A percentile compares a stretch with the other conserved stretches of the same genome.
Conservation (phyloP, 2,888 invertebrate genomes). For the Amblyteles armatorius region DNA sequence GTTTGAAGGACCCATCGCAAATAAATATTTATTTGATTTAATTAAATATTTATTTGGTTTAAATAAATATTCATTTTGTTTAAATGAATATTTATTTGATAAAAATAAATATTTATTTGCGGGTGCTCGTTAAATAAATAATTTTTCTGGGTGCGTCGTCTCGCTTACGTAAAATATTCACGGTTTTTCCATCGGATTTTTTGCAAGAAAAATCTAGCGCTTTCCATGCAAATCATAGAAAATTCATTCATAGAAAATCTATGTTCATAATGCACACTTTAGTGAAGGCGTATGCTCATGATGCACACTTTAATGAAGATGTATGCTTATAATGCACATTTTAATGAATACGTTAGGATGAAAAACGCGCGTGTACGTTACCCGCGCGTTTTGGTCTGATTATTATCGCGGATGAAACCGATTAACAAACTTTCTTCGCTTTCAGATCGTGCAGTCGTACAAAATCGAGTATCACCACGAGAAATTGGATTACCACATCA, state of each 20-base stretch:
- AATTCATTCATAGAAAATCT: too few relatives aligned
- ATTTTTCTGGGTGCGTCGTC: too few relatives aligned
- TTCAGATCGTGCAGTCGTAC: slow-evolving; percentile 88
- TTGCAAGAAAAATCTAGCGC: not conserved
- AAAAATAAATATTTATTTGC: too few relatives aligned
- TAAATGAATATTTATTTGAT: too few relatives aligned
- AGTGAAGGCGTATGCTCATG: not conserved
- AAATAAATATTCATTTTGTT: too few relatives aligned
- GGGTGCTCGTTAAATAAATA: too few relatives aligned
- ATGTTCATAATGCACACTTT: not conserved
- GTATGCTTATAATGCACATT: not conserved
- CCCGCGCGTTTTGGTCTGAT: not conserved
- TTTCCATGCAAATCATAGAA: too few relatives aligned
- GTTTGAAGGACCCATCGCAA: too few relatives aligned
- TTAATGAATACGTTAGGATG: not conserved
- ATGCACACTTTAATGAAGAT: not conserved
- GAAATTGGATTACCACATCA: slow-evolving; percentile 88
- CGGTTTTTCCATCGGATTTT: not conserved
- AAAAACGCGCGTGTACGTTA: not conserved
- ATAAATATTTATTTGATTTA: too few relatives aligned
- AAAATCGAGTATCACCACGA: slow-evolving; percentile 88
- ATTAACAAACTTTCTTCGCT: slow-evolving; percentile 71
- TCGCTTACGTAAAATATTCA: not conserved
- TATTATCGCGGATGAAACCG: slow-evolving; percentile 12
- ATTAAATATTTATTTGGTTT: too few relatives aligned